These are phyloP conservation scores for Astur gentilis DNA, from an alignment of 2,113 vertebrate species.

Conservation along the genomic window DNA sequence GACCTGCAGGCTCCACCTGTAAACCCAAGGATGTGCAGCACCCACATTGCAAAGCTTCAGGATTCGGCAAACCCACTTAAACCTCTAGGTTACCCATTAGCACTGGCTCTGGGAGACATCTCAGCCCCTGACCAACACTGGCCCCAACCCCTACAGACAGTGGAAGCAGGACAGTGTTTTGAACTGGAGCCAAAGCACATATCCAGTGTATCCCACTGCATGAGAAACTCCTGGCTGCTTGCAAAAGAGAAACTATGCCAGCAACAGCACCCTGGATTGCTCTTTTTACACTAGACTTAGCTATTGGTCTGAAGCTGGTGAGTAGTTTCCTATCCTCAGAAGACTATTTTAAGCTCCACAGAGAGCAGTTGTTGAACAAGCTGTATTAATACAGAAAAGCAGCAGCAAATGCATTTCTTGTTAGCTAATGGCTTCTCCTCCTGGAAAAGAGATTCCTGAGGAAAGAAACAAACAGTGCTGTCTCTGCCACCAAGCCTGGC, in stretches of 20 bases:
- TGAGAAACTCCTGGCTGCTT: neutral
- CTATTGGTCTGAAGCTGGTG: neutral
- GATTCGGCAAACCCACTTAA: neutral
- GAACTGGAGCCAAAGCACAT: neutral
- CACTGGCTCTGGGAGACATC: neutral
- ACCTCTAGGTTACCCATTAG: neutral
- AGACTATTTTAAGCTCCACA: slow-evolving; percentile 11
- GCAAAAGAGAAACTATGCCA: neutral
- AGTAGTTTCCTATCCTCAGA: neutral
- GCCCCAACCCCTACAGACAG: neutral
- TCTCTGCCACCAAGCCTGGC: neutral
- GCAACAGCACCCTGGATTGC: neutral
- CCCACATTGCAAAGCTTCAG: neutral
- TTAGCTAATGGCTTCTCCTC: neutral
- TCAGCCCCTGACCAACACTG: neutral
- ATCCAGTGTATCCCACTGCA: neutral
- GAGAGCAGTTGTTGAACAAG: slow-evolving; percentile 1
- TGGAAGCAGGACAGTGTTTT: neutral
- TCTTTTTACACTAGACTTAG: neutral
- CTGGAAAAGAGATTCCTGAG: neutral
- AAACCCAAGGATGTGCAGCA: neutral
- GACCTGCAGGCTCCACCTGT: neutral
- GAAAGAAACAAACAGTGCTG: neutral
- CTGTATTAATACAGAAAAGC: neutral
- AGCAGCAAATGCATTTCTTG: neutral